phyloP scores from a whole-genome alignment of 2,888 invertebrate genomes.

The Tipula helvola region DNA sequence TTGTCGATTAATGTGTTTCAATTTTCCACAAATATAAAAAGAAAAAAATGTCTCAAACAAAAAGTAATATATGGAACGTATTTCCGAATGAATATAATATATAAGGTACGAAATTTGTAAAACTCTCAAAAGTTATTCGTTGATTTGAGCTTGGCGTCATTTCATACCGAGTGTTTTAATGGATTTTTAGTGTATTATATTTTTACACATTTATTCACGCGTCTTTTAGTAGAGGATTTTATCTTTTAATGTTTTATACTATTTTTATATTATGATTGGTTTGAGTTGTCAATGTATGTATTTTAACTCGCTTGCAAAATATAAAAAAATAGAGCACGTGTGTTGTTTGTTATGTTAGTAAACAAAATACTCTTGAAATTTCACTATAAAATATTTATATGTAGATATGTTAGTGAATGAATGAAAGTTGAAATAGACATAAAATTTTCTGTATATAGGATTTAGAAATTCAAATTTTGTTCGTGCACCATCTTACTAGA shows the following conservation, averaged over 20 bases:
- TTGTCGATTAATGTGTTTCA: background rate
- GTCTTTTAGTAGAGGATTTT: background rate
- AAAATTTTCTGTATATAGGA: background rate
- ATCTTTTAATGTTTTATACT: background rate
- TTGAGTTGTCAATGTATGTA: background rate
- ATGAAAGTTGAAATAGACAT: background rate
- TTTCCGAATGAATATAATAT: background rate
- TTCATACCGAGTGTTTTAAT: background rate
- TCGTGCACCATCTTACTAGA: background rate
- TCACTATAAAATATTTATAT: background rate
- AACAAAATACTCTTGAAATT: background rate
- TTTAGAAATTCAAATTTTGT: background rate
- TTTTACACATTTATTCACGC: background rate
- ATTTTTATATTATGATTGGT: background rate
- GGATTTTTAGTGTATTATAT: background rate
- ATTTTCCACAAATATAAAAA: background rate
- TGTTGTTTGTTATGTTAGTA: background rate
- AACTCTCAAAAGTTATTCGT: background rate
- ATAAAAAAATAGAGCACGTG: background rate
- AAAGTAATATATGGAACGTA: background rate
- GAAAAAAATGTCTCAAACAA: background rate
- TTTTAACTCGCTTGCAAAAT: background rate
- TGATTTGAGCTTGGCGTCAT: conserved; percentile 12
- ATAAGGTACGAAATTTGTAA: background rate
- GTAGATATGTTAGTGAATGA: background rate